Evolutionary conservation across 2,797 vertebrate genomes (phyloP), one percentile per base, ranked within the genome.

Genomic region (Nyctibius grandis): DNA sequence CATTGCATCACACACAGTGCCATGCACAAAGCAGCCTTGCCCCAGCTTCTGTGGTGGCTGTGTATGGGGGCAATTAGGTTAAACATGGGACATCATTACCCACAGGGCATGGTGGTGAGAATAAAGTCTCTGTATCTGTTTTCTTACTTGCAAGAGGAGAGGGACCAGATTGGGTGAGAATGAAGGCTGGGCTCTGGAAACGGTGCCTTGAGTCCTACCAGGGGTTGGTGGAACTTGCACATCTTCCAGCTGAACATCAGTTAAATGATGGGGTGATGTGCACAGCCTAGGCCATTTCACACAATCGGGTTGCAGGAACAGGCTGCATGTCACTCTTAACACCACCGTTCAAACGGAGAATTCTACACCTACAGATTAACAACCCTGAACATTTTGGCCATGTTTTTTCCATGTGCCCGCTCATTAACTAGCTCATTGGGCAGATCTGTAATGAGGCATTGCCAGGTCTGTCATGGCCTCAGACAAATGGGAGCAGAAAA

Each of bases 251-350:
- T 25, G 23, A 67, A 38, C 33, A 19, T 22, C 34, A 29, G 16
- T 54, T 31, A 61, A 50, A 15, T 31, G 40, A 18, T 6, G 5
- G 9, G 11, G 6, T 64, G n/a, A 68, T 48, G 28, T 2, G 2
- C 21, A 23, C 6, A 57, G 26, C 11, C 28, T 6, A 20, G 64
- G 50, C 1, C 4, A 15, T n/a, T 74, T 74, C 34, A 53, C 6
- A 9, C 0, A 0, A 11, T 10, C 0, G 0, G 25, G 12, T 22
- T 83, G 14, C 15, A 38, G 12, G 11, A 77, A 5, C 5, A 68
- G 45, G 15, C 33, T 83, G 33, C 13, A 53, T 10, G 23, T 42
- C 1, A 0, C 2, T 61, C 38, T 70, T 42, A 40, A 17, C 20
- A 40, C 12, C 42, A 19, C 19, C 18, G 19, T 36, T 75, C 29